phyloP scores from a whole-genome alignment of 2,888 invertebrate species.

The Holacanthella duospinosa region DNA sequence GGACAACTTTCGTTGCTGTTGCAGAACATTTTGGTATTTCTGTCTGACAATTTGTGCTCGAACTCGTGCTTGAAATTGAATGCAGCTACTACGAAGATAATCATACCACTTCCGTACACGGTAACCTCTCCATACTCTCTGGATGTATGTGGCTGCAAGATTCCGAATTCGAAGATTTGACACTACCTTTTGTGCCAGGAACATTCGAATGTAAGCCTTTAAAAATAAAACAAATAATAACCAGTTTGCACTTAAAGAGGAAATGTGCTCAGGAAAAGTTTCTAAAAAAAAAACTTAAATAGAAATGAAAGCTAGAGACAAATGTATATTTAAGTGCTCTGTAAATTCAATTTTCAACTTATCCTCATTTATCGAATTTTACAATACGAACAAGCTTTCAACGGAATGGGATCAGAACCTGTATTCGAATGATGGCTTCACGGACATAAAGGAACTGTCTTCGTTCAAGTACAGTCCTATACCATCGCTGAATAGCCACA shows the following conservation, averaged over 20 bases:
- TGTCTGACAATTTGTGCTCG: slow-evolving; percentile 56
- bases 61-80: slow-evolving; percentile 61
- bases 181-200: slow-evolving; percentile 50
- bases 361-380: not conserved
- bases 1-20: slow-evolving; percentile 29
- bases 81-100: slow-evolving; percentile 50
- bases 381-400: too few species aligned
- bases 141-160: slow-evolving; percentile 54
- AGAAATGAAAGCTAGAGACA: not conserved
- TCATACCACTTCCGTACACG: slow-evolving; percentile 56
- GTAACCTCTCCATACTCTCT: slow-evolving; percentile 66
- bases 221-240: slow-evolving; percentile 20
- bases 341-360: not conserved
- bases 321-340: not conserved
- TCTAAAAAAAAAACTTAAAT: not conserved
- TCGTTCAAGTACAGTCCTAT: slow-evolving; percentile 66
- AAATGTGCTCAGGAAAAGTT: not conserved
- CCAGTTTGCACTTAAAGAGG: too few species aligned
- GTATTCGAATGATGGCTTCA: slow-evolving; percentile 63
- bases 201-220: slow-evolving; percentile 58
- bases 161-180: slow-evolving; percentile 40
- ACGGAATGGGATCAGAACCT: too few species aligned
- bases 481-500: slow-evolving; percentile 83
- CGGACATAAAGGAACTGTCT: slow-evolving; percentile 63
- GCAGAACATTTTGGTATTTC: slow-evolving; percentile 45